These are phyloP conservation scores for Ibidorhyncha struthersii DNA, from an alignment of 2,113 vertebrate species.

Conservation along the genomic window DNA sequence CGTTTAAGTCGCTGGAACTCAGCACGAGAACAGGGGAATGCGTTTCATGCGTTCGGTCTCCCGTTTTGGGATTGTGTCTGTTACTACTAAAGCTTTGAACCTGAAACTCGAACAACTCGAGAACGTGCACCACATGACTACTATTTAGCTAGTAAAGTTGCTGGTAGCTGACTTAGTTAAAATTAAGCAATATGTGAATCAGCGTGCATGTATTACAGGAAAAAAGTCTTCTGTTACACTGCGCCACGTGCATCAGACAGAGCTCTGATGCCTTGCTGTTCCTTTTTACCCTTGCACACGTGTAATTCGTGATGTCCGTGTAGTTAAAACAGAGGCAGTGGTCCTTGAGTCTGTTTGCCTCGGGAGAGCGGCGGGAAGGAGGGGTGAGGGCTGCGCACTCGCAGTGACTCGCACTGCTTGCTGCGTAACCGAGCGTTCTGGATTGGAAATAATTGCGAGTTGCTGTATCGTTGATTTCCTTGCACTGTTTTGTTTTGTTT, in stretches of 20 bases:
- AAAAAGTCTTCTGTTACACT: fast-evolving
- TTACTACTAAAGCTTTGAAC: neutral
- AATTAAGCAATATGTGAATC: fast-evolving
- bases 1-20: neutral
- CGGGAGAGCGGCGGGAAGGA: neutral
- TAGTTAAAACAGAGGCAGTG: neutral
- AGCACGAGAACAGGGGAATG: fast-evolving
- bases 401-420: neutral
- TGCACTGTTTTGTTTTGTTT: neutral
- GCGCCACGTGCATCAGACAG: neutral
- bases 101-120: neutral
- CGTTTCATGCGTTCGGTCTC: neutral
- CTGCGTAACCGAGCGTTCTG: neutral
- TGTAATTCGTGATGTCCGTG: neutral
- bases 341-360: neutral
- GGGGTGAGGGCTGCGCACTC: neutral
- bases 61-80: neutral
- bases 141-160: neutral
- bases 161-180: neutral
- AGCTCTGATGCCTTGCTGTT: neutral
- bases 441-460: neutral
- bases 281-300: neutral
- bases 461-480: neutral
- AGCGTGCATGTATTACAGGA: fast-evolving
- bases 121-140: neutral